Base-by-base conservation (phyloP, 2,888 invertebrate genomes). In the Rhyacophila evoluta region DNA sequence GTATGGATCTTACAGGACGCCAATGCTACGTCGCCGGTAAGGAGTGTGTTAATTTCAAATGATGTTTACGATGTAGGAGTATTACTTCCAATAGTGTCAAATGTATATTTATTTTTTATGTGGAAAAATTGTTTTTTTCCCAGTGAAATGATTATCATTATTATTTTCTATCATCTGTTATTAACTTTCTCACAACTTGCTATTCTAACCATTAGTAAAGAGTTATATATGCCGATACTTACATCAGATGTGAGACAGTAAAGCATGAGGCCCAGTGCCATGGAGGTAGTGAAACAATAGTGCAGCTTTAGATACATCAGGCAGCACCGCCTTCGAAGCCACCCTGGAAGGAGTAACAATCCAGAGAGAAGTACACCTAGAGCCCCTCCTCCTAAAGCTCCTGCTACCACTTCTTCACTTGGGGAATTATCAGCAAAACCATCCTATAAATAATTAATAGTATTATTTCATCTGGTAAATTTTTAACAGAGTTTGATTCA, bases 241-340 rank as follows among this genome's bases (percentile, higher is more conserved):
- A 82, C 82, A 70, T 82, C 77, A 6, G 80, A 75, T 3, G 77
- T 79, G 19, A 82, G 55, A 39, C 82, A 82, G 70, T 82, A 80
- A 1, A 82, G 76, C 82, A 80, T 82, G n/a, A 82, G 74, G 0
- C 74, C 75, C n/a, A 82, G 72, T n/a, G 82, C 82, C 11, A 79
- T 19, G 1, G 80, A 72, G 5, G 80, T 82, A 38, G 77, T 79
- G 72, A 79, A 80, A 84, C 93, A 93, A 84, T 93, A 93, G 85
- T 94, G 94, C 83, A 93, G 87, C 86, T 94, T 93, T 72, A 94
- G 87, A 85, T 92, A 92, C 82, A 92, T 90, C 39, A 93, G 86
- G 84, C 92, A 92, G 79, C 89, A 90, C 41, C 87, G 87, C 82
- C 88, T 87, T 71, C 87, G 86, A 83, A 89, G 86, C 88, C 90